Base-by-base conservation (phyloP, 2,888 invertebrate genomes). In the Chrysopilus asiliformis region DNA sequence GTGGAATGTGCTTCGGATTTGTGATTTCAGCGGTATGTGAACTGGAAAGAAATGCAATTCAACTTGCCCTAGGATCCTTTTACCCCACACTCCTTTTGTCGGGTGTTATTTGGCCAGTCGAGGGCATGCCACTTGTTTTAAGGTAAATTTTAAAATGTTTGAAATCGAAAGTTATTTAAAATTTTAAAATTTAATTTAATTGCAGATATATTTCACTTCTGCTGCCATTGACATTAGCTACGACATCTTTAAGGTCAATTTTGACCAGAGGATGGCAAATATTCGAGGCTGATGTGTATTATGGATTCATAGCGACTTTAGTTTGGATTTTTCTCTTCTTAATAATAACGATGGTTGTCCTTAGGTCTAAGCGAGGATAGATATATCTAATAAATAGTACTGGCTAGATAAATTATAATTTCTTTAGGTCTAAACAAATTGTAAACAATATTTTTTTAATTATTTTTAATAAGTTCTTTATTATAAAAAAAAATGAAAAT, bases 1-100 rank as follows among this genome's bases (percentile, higher is more conserved):
- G 91, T 60, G 94, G 94, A 49, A 94, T 94, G 94, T 87, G 90
- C 56, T 89, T 91, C 66, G 94, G 94, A 39, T 87, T 93, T 64
- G 80, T 93, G 31, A 90, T 93, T 51, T 91, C 91, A 1, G 84
- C 90, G 1, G 76, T 90, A 25, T 91, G 91, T 65, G 87, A 87
- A 56, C 67, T 90, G 44, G 93, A 93, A 59, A 72, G 87, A 32
- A 89, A 90, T 65, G 91, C 93, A 26, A 91, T 93, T 56, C 91
- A 93, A 54, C 64, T 90, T 45, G 87, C 93, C 1, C 68, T 94
- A 13, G 93, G 93, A 31, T 90, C 91, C 29, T 91, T 94, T 68
- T 94, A 93, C 65, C 94, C 94, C 14, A 90, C 90, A 13, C 70
- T 94, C 14, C 66, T 94, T 39, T 73, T 93, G 31, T 89, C 89